Evolutionary conservation across 2,113 vertebrate species (phyloP).

Genomic region (Myanophis thanlyinensis): DNA sequence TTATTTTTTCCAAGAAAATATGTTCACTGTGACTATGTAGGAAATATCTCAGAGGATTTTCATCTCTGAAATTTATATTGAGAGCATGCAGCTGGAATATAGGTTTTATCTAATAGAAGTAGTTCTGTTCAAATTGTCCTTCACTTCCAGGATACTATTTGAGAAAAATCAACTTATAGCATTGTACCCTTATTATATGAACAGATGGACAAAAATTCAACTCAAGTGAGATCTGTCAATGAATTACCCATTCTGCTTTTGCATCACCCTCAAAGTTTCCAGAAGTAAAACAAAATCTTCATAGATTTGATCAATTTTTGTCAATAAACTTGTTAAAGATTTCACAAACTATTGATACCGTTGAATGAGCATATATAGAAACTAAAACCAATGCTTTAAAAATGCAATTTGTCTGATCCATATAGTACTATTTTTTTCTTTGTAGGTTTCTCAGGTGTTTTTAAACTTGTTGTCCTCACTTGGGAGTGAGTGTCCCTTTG

Average conservation of each 20-base stretch:
- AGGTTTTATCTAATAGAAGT: neutral
- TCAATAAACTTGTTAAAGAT: neutral
- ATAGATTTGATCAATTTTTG: neutral
- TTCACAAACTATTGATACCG: neutral
- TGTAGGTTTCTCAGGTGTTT: conserved; percentile 29
- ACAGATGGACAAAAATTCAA: neutral
- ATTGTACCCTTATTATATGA: neutral
- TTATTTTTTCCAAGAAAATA: neutral
- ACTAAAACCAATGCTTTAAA: neutral
- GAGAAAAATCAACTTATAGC: neutral
- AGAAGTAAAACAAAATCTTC: neutral
- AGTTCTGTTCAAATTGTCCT: neutral
- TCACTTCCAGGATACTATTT: neutral
- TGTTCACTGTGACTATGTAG: neutral
- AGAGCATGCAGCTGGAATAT: neutral
- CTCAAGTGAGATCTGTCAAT: neutral
- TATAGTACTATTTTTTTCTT: conserved; percentile 7
- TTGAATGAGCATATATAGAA: neutral
- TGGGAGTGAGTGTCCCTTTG: conserved; percentile 4
- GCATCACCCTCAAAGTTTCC: neutral
- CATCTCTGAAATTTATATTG: neutral
- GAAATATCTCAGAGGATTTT: neutral
- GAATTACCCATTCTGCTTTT: neutral
- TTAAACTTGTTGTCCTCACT: conserved; percentile 13
- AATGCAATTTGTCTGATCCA: conserved; percentile 13